Conservation (phyloP, 2,888 invertebrate genomes). For the Oligia fasciuncula region DNA sequence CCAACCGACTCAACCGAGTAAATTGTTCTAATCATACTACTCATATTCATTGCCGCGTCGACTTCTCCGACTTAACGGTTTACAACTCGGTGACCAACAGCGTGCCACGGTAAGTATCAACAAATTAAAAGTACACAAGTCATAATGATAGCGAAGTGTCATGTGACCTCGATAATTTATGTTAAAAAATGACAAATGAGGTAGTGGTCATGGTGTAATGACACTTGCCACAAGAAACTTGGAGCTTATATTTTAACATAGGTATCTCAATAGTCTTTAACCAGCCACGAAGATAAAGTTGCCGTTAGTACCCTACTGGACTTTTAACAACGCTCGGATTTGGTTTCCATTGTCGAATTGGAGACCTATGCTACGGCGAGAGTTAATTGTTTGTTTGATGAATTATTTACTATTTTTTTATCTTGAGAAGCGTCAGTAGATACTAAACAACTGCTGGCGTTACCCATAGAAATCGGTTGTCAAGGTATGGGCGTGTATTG, state of each 20-base stretch:
- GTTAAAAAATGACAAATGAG: constrained; percentile 30
- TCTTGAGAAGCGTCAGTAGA: no score
- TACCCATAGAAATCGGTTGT: not conserved
- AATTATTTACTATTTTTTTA: not conserved
- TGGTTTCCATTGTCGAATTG: not conserved
- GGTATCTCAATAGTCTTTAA: not conserved
- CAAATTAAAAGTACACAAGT: constrained; percentile 52
- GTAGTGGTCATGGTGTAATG: constrained; percentile 14
- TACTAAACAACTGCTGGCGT: not conserved
- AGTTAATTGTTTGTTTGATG: not conserved
- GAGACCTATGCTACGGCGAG: not conserved
- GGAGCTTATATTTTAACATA: constrained; percentile 11
- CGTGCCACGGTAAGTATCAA: constrained; percentile 53
- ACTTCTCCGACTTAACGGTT: constrained; percentile 72
- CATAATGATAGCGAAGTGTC: constrained; percentile 22
- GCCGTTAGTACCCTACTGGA: not conserved
- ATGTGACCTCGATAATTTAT: constrained; percentile 34
- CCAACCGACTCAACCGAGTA: constrained; percentile 64
- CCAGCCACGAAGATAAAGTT: not conserved
- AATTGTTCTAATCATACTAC: constrained; percentile 74
- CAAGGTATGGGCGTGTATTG: not conserved
- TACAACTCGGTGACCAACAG: constrained; percentile 61
- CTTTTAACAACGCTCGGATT: not conserved
- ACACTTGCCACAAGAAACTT: constrained; percentile 11
- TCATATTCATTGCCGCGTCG: constrained; percentile 67